Evolutionary conservation across 2,888 invertebrate genomes (phyloP), one percentile per base, ranked within the genome.

Genomic region (Nomada flava): DNA sequence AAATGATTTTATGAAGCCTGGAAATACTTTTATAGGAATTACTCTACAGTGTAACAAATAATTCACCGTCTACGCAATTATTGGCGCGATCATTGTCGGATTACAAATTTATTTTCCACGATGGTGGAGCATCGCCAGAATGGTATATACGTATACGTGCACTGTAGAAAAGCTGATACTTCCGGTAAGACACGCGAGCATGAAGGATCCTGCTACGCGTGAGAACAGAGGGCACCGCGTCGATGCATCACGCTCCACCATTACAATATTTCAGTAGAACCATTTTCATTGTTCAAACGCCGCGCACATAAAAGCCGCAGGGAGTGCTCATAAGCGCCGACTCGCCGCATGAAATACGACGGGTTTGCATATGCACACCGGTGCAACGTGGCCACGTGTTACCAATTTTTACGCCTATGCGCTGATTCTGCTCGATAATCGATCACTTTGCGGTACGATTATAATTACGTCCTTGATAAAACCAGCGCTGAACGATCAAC

Each of bases 241-340:
- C 86, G 80, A 84, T 83, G 86, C 84, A 76, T 79, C 79, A 75
- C 74, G 85, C 59, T 53, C 59, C 67, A 26, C 85, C 87, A 87
- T 87, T 81, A 83, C 84, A 86, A 87, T 87, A 87, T 87, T 87
- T 87, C 86, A 87, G 82, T 84, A 64, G 86, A 63, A 79, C 82
- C 81, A 71, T 84, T 84, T 79, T 87, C 87, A 87, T 85, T 86
- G 79, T 83, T 85, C 87, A 72, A 87, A 73, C 85, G 82, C 71
- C 76, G 82, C 75, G 82, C 79, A 69, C 84, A 82, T 85, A 85
- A 85, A 85, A 80, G 82, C 88, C 82, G 75, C 86, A 76, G 88
- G 82, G 76, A 80, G 82, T 67, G 74, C 82, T 87, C 86, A 86
- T 84, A 84, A 87, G 84, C 72, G 76, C 76, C 85, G 75, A 70